A percentile compares a stretch with the other conserved stretches of the same genome.
Evolutionary conservation across 1,140 invertebrate genomes (phyloP).

Genomic region (Drosophila sp.): DNA sequence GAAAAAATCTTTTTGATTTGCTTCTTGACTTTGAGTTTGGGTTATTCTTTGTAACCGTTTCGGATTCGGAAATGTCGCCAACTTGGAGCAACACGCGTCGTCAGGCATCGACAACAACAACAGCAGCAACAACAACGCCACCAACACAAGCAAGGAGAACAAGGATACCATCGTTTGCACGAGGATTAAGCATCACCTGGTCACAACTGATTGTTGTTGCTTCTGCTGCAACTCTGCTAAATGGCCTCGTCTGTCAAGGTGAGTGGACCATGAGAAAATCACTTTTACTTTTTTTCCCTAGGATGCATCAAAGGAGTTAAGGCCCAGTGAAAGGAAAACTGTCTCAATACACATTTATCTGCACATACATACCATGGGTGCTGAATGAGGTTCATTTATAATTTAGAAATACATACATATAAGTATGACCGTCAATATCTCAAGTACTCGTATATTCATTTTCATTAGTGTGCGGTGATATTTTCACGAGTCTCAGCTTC

Average conservation of each 20-base stretch:
- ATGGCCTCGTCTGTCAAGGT: conserved; percentile 68
- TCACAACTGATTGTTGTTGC: conserved; percentile 56
- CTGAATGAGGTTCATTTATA: no score
- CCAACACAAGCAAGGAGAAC: conserved; percentile 18
- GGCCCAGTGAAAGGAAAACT: not conserved
- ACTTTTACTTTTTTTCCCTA: conserved; percentile 31
- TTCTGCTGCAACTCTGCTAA: conserved; percentile 63
- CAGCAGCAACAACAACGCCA: conserved; percentile 25
- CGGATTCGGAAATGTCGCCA: conserved; percentile 12
- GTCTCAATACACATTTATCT: not conserved
- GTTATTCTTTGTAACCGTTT: conserved; percentile 24
- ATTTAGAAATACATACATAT: no score
- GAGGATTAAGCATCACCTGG: conserved; percentile 68
- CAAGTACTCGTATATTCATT: no score
- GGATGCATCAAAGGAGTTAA: not conserved
- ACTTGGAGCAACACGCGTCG: conserved; percentile 46
- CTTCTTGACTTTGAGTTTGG: conserved; percentile 32
- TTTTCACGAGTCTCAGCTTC: no score
- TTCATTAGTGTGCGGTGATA: no score
- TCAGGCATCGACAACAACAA: conserved; percentile 57
- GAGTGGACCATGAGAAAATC: conserved; percentile 29
- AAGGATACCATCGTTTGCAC: conserved; percentile 30
- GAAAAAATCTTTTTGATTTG: conserved; percentile 29
- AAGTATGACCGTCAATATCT: no score
- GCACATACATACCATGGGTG: no score